Base-by-base conservation (phyloP, 2,113 vertebrate species). In the Eira barbara region DNA sequence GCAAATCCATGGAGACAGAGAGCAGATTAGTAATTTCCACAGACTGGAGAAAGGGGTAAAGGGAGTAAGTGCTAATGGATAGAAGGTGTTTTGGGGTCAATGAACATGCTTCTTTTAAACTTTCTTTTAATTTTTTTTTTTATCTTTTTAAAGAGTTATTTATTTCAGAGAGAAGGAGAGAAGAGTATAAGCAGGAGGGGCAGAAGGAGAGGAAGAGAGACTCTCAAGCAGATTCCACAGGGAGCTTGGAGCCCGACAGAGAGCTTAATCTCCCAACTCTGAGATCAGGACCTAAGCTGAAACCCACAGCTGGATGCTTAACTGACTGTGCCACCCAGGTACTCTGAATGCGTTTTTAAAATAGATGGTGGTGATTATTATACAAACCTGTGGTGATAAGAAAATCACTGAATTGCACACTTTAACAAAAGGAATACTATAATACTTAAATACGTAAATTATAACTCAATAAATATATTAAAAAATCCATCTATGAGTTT, bases 241-340 rank as follows among this genome's bases (percentile, higher is more conserved):
- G 8, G 17, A n/a, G 67, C 34, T 69, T 36, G 34, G 34, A n/a
- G 67, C 65, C 65, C 0, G 0, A 20, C 2, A 1, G 1, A 8
- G 67, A n/a, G 13, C 52, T 69, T 4, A 18, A 20, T 36, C 34
- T n/a, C 34, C 9, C 34, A 36, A 69, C 3, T n/a, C 67, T 69
- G 34, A 69, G 34, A 69, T 20, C 34, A n/a, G 67, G 67, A 69
- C 67, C 67, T 69, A 4, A 69, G 34, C 67, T 3, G 1, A 69
- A 69, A 69, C 34, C 67, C 18, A 20, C 34, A 69, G 31, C 8
- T 9, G 67, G 67, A 36, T n/a, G 34, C 17, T 69, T n/a, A n/a
- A 69, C 17, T n/a, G 18, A n/a, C 34, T 9, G 8, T 20, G 18
- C 67, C 34, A 69, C 34, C 67, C 67, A 69, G 34, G 17, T 15